Conservation (phyloP, 2,888 invertebrate species). For the Seira sanloemensis region DNA sequence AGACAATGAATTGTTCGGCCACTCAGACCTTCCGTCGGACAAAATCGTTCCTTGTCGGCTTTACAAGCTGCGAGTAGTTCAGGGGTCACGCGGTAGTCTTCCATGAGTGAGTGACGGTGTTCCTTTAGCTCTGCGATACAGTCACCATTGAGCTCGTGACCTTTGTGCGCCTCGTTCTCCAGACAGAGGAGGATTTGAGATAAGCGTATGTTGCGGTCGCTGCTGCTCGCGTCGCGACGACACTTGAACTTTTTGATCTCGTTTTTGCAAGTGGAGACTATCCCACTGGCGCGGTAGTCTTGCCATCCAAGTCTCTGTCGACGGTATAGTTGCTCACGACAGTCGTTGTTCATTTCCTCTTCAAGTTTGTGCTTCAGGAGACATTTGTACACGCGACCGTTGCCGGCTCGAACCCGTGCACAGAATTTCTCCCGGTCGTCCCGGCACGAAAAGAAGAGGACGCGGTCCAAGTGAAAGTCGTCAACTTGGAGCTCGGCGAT, state of each 20-base stretch:
- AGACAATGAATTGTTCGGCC: slow-evolving; percentile 96
- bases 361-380: slow-evolving; percentile 89
- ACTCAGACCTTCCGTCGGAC: slow-evolving; percentile 84
- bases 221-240: slow-evolving; percentile 67
- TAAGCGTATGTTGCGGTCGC: slow-evolving; percentile 87
- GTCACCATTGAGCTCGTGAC: slow-evolving; percentile 82
- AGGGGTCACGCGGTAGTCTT: slow-evolving; percentile 94
- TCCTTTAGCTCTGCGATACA: slow-evolving; percentile 93
- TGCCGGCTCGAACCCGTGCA: slow-evolving; percentile 84
- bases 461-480: slow-evolving; percentile 90
- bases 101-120: slow-evolving; percentile 93
- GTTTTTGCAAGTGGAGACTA: slow-evolving; percentile 91
- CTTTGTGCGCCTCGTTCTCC: slow-evolving; percentile 86
- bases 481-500: slow-evolving; percentile 94
- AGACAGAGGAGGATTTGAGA: slow-evolving; percentile 95
- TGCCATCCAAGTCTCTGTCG: slow-evolving; percentile 91
- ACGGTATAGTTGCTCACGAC: slow-evolving; percentile 88
- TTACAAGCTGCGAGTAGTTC: slow-evolving; percentile 93
- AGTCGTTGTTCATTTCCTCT: slow-evolving; percentile 80
- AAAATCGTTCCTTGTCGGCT: slow-evolving; percentile 87
- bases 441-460: slow-evolving; percentile 92
- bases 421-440: slow-evolving; percentile 88
- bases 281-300: slow-evolving; percentile 92
- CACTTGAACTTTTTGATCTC: slow-evolving; percentile 86
- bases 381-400: slow-evolving; percentile 92